Base-by-base conservation (phyloP, 2,113 vertebrate genomes). In the Turnix velox region DNA sequence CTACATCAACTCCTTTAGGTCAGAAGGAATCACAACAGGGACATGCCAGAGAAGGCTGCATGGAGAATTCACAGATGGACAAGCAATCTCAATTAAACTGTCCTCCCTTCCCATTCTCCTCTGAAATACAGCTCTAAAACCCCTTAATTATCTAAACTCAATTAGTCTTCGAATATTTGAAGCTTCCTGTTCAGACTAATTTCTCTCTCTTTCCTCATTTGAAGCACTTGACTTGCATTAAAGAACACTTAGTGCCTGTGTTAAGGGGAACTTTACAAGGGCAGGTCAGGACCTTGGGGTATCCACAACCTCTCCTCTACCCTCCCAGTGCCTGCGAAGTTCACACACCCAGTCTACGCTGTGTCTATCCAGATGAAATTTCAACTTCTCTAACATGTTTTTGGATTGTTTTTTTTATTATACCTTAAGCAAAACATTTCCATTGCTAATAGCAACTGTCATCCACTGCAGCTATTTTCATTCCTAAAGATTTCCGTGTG, bases 81-180 rank as follows among this genome's bases (percentile, higher is more conserved):
- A 95, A 76, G 87, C 68, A 96, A 88, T 67, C 88, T 93, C 88
- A 93, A 82, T 86, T 92, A 96, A 96, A 87, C 74, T 93, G 85
- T 91, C 91, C 84, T 94, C 87, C 67, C 82, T 65, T 91, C 76
- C 71, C 58, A 69, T 90, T 95, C 82, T 92, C 78, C 90, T 93
- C 78, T 81, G 93, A 96, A 91, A 92, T 87, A 93, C 75, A 85
- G 91, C 91, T 92, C 67, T 88, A 94, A 90, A 94, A 40, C 65
- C 84, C 88, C 55, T 45, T 96, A 84, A 89, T 92, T 95, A 90
- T 71, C 91, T 84, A 95, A 95, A 92, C 84, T 94, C 89, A 96
- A 94, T 94, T 93, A 95, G 95, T 87, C 85, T 92, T 79, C 37
- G 91, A 95, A 87, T 62, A 86, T 82, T 92, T 88, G 76, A 96